Conservation (phyloP, 2,113 vertebrate genomes). For the Scomber scombrus region DNA sequence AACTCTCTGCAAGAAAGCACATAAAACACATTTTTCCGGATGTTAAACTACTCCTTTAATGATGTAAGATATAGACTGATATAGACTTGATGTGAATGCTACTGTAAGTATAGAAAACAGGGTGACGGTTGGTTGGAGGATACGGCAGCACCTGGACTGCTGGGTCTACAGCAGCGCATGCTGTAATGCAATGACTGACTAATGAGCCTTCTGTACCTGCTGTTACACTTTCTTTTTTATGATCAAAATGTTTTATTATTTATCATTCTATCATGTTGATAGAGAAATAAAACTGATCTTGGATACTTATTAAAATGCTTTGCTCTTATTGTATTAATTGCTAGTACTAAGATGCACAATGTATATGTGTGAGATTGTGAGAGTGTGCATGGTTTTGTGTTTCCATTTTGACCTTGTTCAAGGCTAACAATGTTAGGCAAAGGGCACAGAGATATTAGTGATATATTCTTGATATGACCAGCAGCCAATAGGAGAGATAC, state of each 20-base stretch:
- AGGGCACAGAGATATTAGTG: constrained; percentile 61
- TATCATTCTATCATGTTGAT: constrained; percentile 48
- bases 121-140: neutral
- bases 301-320: neutral
- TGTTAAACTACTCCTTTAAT: too few relatives aligned
- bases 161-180: neutral
- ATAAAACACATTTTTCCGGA: too few relatives aligned
- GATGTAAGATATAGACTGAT: too few relatives aligned
- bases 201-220: neutral
- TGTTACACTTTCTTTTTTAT: neutral
- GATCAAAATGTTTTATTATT: constrained; percentile 16
- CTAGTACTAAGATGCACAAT: neutral
- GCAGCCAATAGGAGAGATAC: constrained; percentile 64
- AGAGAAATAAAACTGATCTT: constrained; percentile 32
- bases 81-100: too few relatives aligned
- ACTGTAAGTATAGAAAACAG: neutral
- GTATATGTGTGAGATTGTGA: neutral
- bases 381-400: constrained; percentile 12
- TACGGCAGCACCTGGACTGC: neutral
- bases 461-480: constrained; percentile 59
- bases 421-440: constrained; percentile 32
- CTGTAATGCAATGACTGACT: constrained; percentile 14
- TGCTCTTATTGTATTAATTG: neutral
- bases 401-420: constrained; percentile 53
- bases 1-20: too few relatives aligned